Evolutionary conservation across 2,113 vertebrate species (phyloP).

Genomic region (Epinephelus lanceolatus): DNA sequence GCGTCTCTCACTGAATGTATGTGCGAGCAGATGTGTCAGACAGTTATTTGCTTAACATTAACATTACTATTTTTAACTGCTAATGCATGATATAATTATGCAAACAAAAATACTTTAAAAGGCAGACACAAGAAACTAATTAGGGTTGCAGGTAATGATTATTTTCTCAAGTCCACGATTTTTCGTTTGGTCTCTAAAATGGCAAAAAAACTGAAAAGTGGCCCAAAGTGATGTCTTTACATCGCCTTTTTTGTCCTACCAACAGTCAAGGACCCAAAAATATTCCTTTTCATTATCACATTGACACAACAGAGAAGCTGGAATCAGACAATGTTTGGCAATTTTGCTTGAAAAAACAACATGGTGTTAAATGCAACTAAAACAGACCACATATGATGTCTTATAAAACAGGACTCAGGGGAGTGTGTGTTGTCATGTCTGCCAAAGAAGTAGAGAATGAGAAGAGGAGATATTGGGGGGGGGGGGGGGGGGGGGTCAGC

Average conservation of each 20-base stretch:
- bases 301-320: neutral
- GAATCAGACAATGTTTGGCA: neutral
- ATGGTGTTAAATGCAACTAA: neutral
- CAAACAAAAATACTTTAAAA: neutral
- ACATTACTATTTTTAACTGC: constrained; percentile 9
- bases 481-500: constrained; percentile 37
- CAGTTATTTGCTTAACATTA: neutral
- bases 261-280: neutral
- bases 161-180: neutral
- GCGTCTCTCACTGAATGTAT: neutral
- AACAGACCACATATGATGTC: neutral
- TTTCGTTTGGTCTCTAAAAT: neutral
- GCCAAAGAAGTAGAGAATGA: neutral
- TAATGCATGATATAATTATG: neutral
- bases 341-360: neutral
- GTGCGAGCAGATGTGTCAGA: constrained; percentile 42
- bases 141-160: neutral
- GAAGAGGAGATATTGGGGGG: constrained; percentile 24
- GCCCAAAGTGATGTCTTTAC: too few species aligned
- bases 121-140: neutral
- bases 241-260: neutral
- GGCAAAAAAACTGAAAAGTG: too few species aligned
- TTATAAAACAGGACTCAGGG: constrained; percentile 19
- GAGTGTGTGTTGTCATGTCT: constrained; percentile 12
- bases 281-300: neutral